These are phyloP conservation scores for Cryptomyrus ogoouensis DNA, from an alignment of 2,113 vertebrate genomes.

Conservation along the genomic window DNA sequence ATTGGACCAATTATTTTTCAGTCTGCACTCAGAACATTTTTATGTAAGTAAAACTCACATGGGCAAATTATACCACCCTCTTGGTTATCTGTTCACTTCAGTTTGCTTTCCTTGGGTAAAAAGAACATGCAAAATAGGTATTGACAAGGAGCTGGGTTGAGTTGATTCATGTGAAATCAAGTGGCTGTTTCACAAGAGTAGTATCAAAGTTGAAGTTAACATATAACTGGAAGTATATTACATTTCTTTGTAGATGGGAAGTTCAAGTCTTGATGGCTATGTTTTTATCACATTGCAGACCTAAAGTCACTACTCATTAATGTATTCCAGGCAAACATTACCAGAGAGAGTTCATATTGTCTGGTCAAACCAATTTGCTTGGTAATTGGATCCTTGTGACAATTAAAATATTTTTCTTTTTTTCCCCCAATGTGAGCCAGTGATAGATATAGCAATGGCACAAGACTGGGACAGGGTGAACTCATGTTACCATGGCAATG, in stretches of 20 bases:
- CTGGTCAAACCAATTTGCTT: neutral
- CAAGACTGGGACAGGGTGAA: neutral
- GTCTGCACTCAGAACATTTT: neutral
- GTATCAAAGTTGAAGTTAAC: neutral
- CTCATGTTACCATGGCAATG: neutral
- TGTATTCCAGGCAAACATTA: neutral
- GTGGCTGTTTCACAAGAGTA: neutral
- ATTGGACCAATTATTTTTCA: neutral
- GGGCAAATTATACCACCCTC: neutral
- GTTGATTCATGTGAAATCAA: neutral
- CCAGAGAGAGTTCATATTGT: neutral
- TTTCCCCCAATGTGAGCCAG: neutral
- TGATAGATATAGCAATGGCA: neutral
- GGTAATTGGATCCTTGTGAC: neutral
- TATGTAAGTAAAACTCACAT: neutral
- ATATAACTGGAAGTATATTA: neutral
- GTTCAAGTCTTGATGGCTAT: neutral
- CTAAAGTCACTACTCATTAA: neutral
- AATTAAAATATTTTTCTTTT: neutral
- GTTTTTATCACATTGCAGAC: neutral
- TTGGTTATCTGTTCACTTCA: neutral
- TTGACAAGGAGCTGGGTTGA: neutral
- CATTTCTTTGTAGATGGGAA: neutral
- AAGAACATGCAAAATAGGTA: neutral
- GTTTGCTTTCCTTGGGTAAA: neutral